These are phyloP conservation scores for Arvicanthis niloticus DNA, from an alignment of 2,113 vertebrate species.

Conservation along the genomic window DNA sequence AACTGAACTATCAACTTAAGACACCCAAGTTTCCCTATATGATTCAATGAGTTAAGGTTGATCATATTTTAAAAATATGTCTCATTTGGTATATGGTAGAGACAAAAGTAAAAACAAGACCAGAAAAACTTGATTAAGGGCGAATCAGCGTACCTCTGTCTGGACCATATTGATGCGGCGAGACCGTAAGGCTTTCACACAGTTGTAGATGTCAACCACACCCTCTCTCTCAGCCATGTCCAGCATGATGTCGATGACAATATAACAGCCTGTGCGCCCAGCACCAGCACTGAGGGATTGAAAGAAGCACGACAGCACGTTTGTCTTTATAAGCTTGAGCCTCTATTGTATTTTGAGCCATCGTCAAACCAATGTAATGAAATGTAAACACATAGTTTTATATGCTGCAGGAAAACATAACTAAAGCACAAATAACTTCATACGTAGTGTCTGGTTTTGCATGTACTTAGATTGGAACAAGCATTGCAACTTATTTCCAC, in stretches of 20 bases:
- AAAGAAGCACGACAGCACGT: not conserved
- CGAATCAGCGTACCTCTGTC: slow-evolving; percentile 93
- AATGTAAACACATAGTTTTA: not conserved
- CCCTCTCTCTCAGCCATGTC: slow-evolving; percentile 99
- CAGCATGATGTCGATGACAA: slow-evolving; percentile 99
- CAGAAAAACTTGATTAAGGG: not conserved
- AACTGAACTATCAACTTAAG: slow-evolving; percentile 65
- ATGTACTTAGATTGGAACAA: not conserved
- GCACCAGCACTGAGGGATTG: slow-evolving; percentile 91
- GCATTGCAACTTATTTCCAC: not conserved
- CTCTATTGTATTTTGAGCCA: not conserved
- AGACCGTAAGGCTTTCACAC: slow-evolving; percentile 97
- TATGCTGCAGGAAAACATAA: not conserved
- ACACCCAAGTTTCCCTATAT: slow-evolving; percentile 18
- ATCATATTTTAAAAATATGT: not conserved
- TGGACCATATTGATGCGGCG: slow-evolving; percentile 99
- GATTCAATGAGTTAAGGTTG: not conserved
- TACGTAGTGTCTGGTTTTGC: not conserved
- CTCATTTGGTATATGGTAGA: too few relatives aligned
- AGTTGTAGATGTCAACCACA: slow-evolving; percentile 99
- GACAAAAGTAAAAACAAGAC: not conserved
- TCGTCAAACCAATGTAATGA: not conserved
- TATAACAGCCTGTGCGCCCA: slow-evolving; percentile 97
- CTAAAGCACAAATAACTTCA: not conserved
- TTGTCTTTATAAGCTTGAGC: not conserved